These are phyloP conservation scores for Scrobipalpa costella DNA, from an alignment of 2,888 invertebrate genomes.

Conservation along the genomic window DNA sequence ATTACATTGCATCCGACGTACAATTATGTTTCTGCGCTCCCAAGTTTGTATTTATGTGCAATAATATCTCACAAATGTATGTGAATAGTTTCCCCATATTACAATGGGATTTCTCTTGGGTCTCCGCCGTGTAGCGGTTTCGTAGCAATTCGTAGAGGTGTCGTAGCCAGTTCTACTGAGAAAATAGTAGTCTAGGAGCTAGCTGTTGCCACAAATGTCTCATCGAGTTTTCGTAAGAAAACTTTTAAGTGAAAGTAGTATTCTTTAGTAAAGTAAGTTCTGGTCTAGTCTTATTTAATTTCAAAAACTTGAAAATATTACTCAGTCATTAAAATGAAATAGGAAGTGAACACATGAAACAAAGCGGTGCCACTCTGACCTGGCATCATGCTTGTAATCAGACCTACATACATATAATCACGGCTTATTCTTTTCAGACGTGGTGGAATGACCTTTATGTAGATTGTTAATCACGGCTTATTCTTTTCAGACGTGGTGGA, in stretches of 20 bases:
- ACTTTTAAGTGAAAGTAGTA: neutral
- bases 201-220: neutral
- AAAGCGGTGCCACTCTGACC: no score
- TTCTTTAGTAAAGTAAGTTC: neutral
- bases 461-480: no score
- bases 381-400: no score
- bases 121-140: conserved; percentile 1
- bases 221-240: neutral
- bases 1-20: conserved; percentile 11
- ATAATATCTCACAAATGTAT: conserved; percentile 30
- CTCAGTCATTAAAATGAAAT: no score
- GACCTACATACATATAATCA: no score
- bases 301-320: no score
- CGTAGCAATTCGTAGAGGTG: conserved; percentile 16
- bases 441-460: no score
- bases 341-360: no score
- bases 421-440: no score
- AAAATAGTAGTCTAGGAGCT: neutral
- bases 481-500: no score
- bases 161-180: neutral
- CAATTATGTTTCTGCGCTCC: conserved; percentile 17
- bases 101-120: conserved; percentile 22
- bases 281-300: no score
- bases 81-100: conserved; percentile 25
- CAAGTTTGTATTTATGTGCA: conserved; percentile 29